Conservation (phyloP, 2,888 invertebrate genomes). For the Blastobasis adustella region DNA sequence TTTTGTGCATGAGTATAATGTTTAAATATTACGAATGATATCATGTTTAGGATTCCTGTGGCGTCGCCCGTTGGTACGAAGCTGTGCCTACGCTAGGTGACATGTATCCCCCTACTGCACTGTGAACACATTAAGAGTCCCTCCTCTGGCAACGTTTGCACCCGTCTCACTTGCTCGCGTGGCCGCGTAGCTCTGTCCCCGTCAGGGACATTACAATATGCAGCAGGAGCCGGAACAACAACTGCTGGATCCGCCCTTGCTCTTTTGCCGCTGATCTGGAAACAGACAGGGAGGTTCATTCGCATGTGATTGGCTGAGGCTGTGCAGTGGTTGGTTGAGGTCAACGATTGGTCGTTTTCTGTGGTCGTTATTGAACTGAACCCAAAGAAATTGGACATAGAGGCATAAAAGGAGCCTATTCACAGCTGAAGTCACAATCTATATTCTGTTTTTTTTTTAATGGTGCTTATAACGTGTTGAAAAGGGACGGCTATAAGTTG, state of each 20-base stretch:
- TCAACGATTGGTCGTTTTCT: too few species aligned
- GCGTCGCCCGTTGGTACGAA: not conserved
- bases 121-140: constrained; percentile 59
- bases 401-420: too few species aligned
- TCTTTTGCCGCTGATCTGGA: constrained; percentile 96
- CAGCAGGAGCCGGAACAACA: constrained; percentile 95
- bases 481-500: too few species aligned
- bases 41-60: not conserved
- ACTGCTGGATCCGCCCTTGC: constrained; percentile 95
- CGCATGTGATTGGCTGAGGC: too few species aligned
- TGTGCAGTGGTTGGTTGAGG: too few species aligned
- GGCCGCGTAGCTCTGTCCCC: constrained; percentile 29
- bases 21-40: too few species aligned
- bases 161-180: constrained; percentile 38
- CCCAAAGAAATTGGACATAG: too few species aligned
- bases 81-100: constrained; percentile 22
- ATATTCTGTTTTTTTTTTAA: too few species aligned
- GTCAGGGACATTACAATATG: constrained; percentile 84
- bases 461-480: too few species aligned
- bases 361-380: too few species aligned
- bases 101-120: constrained; percentile 44
- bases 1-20: too few species aligned
- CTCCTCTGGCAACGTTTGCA: constrained; percentile 34
- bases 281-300: constrained; percentile 21
- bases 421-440: too few species aligned